phyloP scores from a whole-genome alignment of 2,113 vertebrate genomes.

The Dipodomys stephensi region DNA sequence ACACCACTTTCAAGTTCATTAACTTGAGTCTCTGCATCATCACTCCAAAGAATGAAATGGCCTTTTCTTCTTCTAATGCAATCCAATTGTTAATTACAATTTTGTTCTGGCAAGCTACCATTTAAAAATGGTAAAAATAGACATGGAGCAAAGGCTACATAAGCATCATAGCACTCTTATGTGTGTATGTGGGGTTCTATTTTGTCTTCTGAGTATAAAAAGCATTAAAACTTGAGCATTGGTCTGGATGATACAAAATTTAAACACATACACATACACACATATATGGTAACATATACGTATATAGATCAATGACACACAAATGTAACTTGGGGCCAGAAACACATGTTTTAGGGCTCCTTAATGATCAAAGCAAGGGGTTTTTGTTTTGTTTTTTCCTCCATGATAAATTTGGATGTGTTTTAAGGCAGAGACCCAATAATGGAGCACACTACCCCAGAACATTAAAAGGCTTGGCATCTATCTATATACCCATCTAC shows the following conservation, averaged over 20 bases:
- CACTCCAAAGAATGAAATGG: constrained; percentile 69
- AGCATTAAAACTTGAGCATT: constrained; percentile 58
- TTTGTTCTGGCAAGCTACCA: constrained; percentile 71
- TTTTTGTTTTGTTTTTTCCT: neutral
- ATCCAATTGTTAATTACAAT: constrained; percentile 58
- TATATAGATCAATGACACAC: constrained; percentile 59
- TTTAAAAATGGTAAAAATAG: constrained; percentile 60
- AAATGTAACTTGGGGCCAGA: constrained; percentile 65
- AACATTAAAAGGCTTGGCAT: constrained; percentile 77
- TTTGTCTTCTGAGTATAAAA: constrained; percentile 67
- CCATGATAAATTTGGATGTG: constrained; percentile 64
- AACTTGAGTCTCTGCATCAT: constrained; percentile 80
- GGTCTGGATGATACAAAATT: constrained; percentile 68
- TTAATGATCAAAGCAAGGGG: constrained; percentile 44
- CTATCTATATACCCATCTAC: constrained; percentile 82
- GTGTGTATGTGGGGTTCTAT: neutral
- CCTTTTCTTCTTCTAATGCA: constrained; percentile 49
- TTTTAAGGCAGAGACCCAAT: constrained; percentile 83
- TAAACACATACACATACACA: neutral
- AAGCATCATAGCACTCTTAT: neutral
- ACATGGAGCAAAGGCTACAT: constrained; percentile 37
- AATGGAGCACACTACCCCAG: constrained; percentile 73
- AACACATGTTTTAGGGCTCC: constrained; percentile 57
- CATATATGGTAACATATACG: constrained; percentile 72
- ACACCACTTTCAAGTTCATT: constrained; percentile 71